Base-by-base conservation (phyloP, 1,140 invertebrate genomes). In the Leucophenga varia region DNA sequence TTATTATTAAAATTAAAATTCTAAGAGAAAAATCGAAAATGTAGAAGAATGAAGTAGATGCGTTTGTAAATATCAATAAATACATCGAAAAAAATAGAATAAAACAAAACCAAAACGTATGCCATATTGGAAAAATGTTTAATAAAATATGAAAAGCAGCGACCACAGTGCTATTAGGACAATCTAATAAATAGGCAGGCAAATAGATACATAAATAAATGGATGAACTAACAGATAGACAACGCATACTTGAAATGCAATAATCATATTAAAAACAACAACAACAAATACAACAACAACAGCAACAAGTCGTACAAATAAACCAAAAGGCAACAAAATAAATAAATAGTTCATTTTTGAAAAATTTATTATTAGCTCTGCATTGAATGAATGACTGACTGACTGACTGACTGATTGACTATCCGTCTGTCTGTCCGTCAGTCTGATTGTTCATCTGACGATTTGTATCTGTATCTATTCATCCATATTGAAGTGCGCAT, bases 361-460 rank as follows among this genome's bases (percentile, higher is more conserved):
- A n/a, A n/a, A 67, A 67, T 64, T 67, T 67, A 67, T 67, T 67
- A 67, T 67, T 67, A 67, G 63, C 63, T n/a, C n/a, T 63, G 64
- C 63, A 67, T 5, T 25, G 22, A 67, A 67, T 68, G 63, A 63
- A 56, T 53, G 56, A 58, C 49, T n/a, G n/a, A n/a, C n/a, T n/a
- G n/a, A n/a, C n/a, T n/a, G n/a, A n/a, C n/a, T n/a, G n/a, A n/a
- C n/a, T n/a, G n/a, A n/a, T n/a, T n/a, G n/a, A n/a, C n/a, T 43
- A 44, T 40, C 38, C 43, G 47, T 38, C 12, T 31, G 36, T 28
- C 12, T 28, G 25, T 28, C 6, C 6, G 12, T 28, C 12, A 12
- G 25, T 36, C 31, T 47, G n/a, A n/a, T n/a, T n/a, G 25, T 40
- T 31, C 57, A 60, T 60, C 59, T 64, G 48, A 39, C 48, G 40